These are phyloP conservation scores for Deroptyus accipitrinus DNA, from an alignment of 2,113 vertebrate genomes.

Conservation along the genomic window DNA sequence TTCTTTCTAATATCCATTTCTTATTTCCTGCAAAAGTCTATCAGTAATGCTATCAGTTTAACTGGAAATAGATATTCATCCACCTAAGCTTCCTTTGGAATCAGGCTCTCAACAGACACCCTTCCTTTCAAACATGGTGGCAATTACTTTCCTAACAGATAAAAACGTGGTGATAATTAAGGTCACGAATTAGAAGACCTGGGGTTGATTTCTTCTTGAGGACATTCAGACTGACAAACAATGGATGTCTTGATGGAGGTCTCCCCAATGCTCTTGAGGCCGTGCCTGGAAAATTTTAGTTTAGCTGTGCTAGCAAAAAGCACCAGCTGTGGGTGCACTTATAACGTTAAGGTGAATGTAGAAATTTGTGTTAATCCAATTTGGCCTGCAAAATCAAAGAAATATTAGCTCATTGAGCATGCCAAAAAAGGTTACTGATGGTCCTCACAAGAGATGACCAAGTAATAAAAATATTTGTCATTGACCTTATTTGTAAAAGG, in stretches of 20 bases:
- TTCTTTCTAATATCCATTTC: neutral
- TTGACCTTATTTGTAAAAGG: neutral
- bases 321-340: neutral
- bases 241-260: neutral
- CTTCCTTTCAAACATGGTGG: neutral
- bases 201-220: neutral
- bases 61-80: neutral
- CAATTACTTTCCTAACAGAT: neutral
- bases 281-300: neutral
- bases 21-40: neutral
- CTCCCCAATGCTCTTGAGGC: neutral
- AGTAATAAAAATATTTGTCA: neutral
- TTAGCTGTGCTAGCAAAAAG: neutral
- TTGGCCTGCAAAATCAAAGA: neutral
- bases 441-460: neutral
- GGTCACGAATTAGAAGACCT: neutral
- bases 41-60: neutral
- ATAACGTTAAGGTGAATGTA: neutral
- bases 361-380: neutral
- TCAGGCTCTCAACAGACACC: neutral
- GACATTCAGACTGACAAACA: neutral
- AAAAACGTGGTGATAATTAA: neutral
- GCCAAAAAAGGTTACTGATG: neutral
- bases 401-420: neutral
- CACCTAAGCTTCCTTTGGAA: neutral